phyloP scores from a whole-genome alignment of 2,113 vertebrate species.

The Lipophrys pholis region DNA sequence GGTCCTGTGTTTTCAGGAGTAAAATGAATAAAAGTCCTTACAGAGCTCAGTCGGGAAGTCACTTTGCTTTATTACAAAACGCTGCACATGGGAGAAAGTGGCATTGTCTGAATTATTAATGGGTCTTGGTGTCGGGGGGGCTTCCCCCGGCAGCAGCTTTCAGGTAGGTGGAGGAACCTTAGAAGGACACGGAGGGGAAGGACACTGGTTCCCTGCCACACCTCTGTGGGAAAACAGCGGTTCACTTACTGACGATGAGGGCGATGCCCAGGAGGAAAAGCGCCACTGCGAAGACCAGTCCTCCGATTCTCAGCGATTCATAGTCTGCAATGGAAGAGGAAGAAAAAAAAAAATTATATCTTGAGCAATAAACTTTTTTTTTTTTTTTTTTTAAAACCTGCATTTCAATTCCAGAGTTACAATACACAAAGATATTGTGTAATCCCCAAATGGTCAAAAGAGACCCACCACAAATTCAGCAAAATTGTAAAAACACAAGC shows the following conservation, averaged over 20 bases:
- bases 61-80: not conserved
- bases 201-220: not conserved
- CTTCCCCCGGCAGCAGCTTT: constrained; percentile 34
- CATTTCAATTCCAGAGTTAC: not conserved
- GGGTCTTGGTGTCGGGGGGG: constrained; percentile 61
- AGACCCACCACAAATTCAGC: constrained; percentile 7
- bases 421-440: constrained; percentile 5
- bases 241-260: constrained; percentile 90
- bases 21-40: too few relatives aligned
- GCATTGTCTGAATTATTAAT: constrained; percentile 52
- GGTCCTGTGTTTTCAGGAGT: not conserved
- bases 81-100: not conserved
- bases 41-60: not conserved
- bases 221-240: not conserved
- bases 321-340: constrained; percentile 84
- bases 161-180: constrained; percentile 28
- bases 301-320: constrained; percentile 88
- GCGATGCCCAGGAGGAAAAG: constrained; percentile 90
- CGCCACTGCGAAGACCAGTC: constrained; percentile 88
- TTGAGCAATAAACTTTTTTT: too few relatives aligned
- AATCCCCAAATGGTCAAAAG: not conserved
- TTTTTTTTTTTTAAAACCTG: not conserved
- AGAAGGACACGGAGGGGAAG: constrained; percentile 4
- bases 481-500: constrained; percentile 21
- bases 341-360: too few relatives aligned